These are phyloP conservation scores for Mobula hypostoma DNA, from an alignment of 2,113 vertebrate species.

Conservation along the genomic window DNA sequence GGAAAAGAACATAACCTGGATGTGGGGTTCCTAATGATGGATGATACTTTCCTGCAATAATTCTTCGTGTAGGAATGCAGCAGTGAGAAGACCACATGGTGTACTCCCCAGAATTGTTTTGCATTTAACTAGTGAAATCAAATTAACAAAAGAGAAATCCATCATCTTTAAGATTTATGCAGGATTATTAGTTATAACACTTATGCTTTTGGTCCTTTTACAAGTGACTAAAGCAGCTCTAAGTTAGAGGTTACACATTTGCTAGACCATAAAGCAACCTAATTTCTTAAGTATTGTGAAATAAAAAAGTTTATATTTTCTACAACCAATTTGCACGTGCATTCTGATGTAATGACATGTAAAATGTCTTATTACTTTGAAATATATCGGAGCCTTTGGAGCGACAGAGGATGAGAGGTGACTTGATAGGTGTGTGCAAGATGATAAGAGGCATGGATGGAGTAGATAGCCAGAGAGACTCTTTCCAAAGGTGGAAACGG, in stretches of 20 bases:
- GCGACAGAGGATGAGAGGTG: no score
- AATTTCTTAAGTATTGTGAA: neutral
- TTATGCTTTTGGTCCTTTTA: neutral
- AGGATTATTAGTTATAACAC: neutral
- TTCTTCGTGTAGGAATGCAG: no score
- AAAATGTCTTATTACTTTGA: neutral
- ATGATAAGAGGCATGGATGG: no score
- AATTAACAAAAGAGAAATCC: neutral
- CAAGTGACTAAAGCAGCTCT: neutral
- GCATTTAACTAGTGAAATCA: neutral
- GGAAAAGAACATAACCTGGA: no score
- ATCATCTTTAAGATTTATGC: neutral
- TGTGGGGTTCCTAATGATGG: no score
- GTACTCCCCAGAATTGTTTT: neutral
- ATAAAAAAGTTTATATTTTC: neutral
- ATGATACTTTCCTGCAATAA: no score
- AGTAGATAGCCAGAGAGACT: no score
- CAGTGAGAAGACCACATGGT: neutral
- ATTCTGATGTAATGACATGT: neutral
- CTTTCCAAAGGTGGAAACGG: no score
- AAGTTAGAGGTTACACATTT: neutral
- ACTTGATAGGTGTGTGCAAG: no score
- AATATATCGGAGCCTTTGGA: no score
- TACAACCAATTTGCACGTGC: neutral
- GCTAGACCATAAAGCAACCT: neutral